A percentile compares a stretch with the other conserved stretches of the same genome.
Conservation (phyloP, 1,140 invertebrate genomes). For the Drosophila paulistorum region DNA sequence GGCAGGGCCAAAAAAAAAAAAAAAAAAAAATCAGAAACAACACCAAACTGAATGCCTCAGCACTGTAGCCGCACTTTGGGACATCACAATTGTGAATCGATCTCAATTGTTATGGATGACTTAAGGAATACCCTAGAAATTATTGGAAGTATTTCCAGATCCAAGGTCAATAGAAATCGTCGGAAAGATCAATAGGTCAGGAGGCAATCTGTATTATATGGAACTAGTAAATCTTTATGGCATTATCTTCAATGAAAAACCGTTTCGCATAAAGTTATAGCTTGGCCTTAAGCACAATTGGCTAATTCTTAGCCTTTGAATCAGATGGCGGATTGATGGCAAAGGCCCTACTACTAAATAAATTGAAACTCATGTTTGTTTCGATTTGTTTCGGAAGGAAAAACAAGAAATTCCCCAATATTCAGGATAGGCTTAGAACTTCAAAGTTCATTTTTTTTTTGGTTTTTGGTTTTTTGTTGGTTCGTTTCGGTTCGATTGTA, state of each 20-base stretch:
- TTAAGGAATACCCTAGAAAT: neutral
- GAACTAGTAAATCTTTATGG: neutral
- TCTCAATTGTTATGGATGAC: constrained; percentile 23
- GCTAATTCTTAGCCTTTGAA: neutral
- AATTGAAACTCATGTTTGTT: too few species aligned
- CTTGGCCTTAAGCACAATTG: too few species aligned
- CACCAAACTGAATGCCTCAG: constrained; percentile 50
- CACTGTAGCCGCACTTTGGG: constrained; percentile 50
- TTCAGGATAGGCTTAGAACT: neutral
- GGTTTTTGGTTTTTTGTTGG: too few species aligned
- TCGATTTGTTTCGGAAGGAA: too few species aligned
- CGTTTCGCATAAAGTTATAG: neutral
- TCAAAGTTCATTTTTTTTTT: neutral
- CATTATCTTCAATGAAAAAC: neutral
- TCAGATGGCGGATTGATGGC: neutral
- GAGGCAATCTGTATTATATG: neutral
- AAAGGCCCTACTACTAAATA: too few species aligned
- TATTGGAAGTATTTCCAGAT: too few species aligned
- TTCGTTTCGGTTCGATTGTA: constrained; percentile 5
- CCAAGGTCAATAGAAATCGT: too few species aligned
- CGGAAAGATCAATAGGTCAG: too few species aligned
- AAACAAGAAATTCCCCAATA: neutral
- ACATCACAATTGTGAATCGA: constrained; percentile 18
- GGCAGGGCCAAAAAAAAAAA: neutral
- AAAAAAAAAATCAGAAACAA: neutral